Conservation (phyloP, 2,113 vertebrate genomes). For the Pollachius pollachius region DNA sequence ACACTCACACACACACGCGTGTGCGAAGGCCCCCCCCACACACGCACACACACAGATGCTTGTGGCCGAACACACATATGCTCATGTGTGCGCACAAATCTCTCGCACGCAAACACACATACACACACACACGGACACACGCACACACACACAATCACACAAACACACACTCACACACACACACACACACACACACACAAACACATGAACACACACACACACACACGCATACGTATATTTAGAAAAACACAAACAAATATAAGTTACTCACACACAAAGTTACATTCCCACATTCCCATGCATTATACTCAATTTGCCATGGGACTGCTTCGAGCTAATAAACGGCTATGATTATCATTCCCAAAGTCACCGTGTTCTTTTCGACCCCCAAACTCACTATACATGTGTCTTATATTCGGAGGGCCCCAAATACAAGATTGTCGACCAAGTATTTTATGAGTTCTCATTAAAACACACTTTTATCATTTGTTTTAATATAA, state of each 20-base stretch:
- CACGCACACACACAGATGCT: constrained; percentile 11
- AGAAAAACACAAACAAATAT: constrained; percentile 14
- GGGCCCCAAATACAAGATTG: constrained; percentile 47
- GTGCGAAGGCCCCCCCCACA: no score
- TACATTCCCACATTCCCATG: background rate
- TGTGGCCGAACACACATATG: no score
- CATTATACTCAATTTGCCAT: constrained; percentile 35
- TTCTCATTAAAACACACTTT: constrained; percentile 69
- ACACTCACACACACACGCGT: background rate
- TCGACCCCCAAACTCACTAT: constrained; percentile 51
- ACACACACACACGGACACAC: constrained; percentile 27
- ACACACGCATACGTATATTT: background rate
- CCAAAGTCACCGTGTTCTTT: constrained; percentile 67
- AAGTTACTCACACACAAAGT: constrained; percentile 12
- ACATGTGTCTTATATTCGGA: constrained; percentile 29
- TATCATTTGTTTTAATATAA: constrained; percentile 73
- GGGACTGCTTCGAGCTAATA: constrained; percentile 51
- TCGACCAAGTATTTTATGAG: constrained; percentile 59
- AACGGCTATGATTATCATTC: constrained; percentile 59
- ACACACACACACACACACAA: background rate
- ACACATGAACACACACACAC: background rate
- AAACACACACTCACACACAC: constrained; percentile 1
- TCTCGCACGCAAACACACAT: background rate
- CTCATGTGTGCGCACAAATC: no score
- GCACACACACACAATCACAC: constrained; percentile 41